Percentiles rank a stretch among this genome's conserved stretches.
Evolutionary conservation across 2,113 vertebrate species (phyloP).

Genomic region (Melozone crissalis): DNA sequence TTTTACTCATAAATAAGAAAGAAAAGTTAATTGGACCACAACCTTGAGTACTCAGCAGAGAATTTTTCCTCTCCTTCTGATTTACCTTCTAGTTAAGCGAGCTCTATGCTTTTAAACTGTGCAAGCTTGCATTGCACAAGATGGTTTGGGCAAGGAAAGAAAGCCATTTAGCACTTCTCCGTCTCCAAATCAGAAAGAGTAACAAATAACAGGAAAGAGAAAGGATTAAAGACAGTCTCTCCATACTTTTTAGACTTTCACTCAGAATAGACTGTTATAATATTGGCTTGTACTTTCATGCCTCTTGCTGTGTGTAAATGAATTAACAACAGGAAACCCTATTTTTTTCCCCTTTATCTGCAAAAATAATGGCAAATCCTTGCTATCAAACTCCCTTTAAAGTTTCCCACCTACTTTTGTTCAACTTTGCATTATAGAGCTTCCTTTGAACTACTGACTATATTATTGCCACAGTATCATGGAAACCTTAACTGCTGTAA

Average conservation of each 20-base stretch:
- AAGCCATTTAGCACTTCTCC: neutral
- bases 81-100: neutral
- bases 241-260: neutral
- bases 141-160: neutral
- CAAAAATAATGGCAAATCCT: neutral
- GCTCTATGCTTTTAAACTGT: neutral
- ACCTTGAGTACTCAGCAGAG: neutral
- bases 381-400: neutral
- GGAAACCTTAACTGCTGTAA: neutral
- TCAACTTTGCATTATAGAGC: neutral
- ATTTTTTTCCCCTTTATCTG: neutral
- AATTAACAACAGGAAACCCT: neutral
- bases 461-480: neutral
- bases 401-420: neutral
- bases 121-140: neutral
- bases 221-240: neutral
- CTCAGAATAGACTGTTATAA: neutral
- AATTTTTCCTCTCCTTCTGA: neutral
- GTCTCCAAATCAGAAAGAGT: neutral
- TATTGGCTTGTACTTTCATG: neutral
- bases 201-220: neutral
- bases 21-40: neutral
- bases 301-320: neutral
- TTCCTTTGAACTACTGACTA: neutral
- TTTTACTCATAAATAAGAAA: neutral